Conservation (phyloP, 2,888 invertebrate species). For the Sinohyriopsis cumingii region DNA sequence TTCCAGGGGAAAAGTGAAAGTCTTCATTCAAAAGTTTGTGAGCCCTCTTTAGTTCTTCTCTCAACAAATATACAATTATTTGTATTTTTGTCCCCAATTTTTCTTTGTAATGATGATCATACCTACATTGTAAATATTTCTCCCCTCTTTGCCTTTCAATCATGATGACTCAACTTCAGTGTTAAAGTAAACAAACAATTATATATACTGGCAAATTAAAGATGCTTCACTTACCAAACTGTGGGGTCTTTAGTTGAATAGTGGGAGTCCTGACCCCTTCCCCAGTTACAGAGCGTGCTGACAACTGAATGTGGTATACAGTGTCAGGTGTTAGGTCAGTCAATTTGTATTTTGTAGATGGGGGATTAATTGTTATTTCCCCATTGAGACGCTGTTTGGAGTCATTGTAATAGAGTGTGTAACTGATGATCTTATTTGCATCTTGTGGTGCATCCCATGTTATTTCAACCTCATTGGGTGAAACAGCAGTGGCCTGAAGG, state of each 20-base stretch:
- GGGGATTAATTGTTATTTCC: constrained; percentile 60
- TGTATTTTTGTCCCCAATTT: too few relatives aligned
- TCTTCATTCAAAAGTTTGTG: too few relatives aligned
- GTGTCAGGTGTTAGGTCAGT: constrained; percentile 95
- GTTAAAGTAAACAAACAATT: too few relatives aligned
- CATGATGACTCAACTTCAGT: too few relatives aligned
- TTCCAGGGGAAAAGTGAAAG: too few relatives aligned
- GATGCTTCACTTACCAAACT: constrained; percentile 88
- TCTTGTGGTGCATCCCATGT: constrained; percentile 91
- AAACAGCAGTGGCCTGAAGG: constrained; percentile 77
- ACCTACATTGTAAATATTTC: too few relatives aligned
- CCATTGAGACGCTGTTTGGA: constrained; percentile 62
- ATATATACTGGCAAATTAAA: too few relatives aligned
- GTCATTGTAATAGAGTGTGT: constrained; percentile 95
- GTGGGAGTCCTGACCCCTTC: constrained; percentile 97
- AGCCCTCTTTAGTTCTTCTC: too few relatives aligned
- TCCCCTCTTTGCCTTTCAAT: too few relatives aligned
- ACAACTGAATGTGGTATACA: constrained; percentile 96
- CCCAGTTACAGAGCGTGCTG: constrained; percentile 90
- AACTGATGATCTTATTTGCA: constrained; percentile 92
- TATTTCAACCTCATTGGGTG: constrained; percentile 91
- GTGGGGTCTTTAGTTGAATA: constrained; percentile 94
- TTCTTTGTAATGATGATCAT: too few relatives aligned
- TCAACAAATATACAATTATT: too few relatives aligned
- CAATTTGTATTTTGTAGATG: constrained; percentile 80